Base-by-base conservation (phyloP, 1,140 invertebrate species). In the Atta colombica region DNA sequence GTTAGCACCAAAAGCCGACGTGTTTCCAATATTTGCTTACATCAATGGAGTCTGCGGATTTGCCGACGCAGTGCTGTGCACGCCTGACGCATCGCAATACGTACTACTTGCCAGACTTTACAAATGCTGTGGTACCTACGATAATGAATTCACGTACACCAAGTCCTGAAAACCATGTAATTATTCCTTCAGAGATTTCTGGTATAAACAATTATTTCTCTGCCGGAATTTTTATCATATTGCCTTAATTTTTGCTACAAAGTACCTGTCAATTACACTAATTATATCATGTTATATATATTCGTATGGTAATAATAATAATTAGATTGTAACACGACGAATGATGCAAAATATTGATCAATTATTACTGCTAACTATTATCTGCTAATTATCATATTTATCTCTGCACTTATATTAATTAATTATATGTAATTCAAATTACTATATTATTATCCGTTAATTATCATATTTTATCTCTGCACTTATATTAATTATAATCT, bases 11-110 rank as follows among this genome's bases (percentile, higher is more conserved):
- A 86, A 69, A 90, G 82, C 55, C 86, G 77, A 82, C 68, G 25
- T 35, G 65, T 63, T 60, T 77, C 60, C 68, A 78, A 77, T 87
- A 93, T 93, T 93, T 92, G 84, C 92, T 90, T 91, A 85, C 84
- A 90, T 91, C 87, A 90, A 91, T 85, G 68, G 82, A 90, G 88
- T 82, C 80, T 82, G 74, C 31, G 49, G 60, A 68, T 82, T 74
- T 61, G 68, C 39, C 68, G 39, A 21, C 68, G 53, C 53, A 72
- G 61, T 49, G 66, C 21, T 61, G 55, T n/a, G 28, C 68, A 60
- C 68, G 55, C 80, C 68, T 49, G 18, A 18, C 12, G 39, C 58
- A 51, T 72, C 21, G 21, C 53, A 82, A 82, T 74, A 21, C 63
- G 28, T 53, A 75, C n/a, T 49, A 75, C 53, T 51, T 39, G 31